These are phyloP conservation scores for Gymnocephalus cernua DNA, from an alignment of 2,113 vertebrate genomes.

Conservation along the genomic window DNA sequence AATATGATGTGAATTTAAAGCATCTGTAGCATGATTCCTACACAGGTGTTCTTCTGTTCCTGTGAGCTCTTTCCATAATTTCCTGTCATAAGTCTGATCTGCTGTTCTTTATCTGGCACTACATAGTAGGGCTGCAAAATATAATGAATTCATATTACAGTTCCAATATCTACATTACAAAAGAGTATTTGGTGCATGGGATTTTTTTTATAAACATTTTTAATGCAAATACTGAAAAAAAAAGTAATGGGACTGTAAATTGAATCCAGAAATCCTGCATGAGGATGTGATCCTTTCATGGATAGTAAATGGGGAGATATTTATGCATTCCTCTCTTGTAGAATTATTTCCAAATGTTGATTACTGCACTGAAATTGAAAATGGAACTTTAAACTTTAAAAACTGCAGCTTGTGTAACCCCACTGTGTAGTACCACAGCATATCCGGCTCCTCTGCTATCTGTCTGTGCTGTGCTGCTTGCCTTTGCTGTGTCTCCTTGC, in stretches of 20 bases:
- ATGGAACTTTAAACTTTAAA: background rate
- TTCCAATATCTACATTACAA: slow-evolving; percentile 13
- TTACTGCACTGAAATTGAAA: background rate
- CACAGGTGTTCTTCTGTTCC: slow-evolving; percentile 34
- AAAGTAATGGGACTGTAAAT: background rate
- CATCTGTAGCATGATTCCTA: background rate
- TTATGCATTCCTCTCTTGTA: background rate
- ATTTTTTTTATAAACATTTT: background rate
- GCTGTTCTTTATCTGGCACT: slow-evolving; percentile 45
- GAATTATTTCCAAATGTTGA: background rate
- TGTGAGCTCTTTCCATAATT: slow-evolving; percentile 43
- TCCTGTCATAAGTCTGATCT: slow-evolving; percentile 54
- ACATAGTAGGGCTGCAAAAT: slow-evolving; percentile 35
- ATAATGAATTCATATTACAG: slow-evolving; percentile 4
- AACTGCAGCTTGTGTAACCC: slow-evolving; percentile 12
- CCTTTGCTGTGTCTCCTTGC: slow-evolving; percentile 65
- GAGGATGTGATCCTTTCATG: slow-evolving; percentile 8
- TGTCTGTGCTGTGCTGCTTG: slow-evolving; percentile 53
- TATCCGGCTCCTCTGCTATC: slow-evolving; percentile 53
- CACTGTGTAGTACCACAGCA: slow-evolving; percentile 58
- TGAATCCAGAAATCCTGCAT: background rate
- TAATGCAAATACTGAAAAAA: background rate
- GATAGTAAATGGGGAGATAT: background rate
- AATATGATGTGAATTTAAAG: background rate
- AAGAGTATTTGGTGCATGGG: background rate